Evolutionary conservation across 1,140 invertebrate genomes (phyloP).

Genomic region (Euglossa dilemma): DNA sequence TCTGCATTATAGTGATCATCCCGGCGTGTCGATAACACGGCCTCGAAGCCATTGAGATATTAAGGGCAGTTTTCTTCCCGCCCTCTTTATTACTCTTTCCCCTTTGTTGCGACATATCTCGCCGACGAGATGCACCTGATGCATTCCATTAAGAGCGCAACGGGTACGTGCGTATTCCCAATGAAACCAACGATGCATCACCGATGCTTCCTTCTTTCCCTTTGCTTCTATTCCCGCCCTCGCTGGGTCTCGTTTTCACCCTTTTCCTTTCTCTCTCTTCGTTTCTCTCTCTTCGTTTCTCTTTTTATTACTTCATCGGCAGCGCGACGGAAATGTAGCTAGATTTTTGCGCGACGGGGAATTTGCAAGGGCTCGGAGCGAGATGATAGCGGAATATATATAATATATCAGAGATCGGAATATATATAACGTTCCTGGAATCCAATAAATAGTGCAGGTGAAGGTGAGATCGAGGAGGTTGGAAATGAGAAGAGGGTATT

Average conservation of each 20-base stretch:
- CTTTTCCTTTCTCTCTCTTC: too few species aligned
- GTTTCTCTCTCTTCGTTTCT: too few species aligned
- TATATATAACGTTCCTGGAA: background rate
- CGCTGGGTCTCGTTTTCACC: too few species aligned
- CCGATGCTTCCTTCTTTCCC: background rate
- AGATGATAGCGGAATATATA: background rate
- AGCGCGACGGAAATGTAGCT: background rate
- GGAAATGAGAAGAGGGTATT: background rate
- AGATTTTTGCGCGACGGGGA: background rate
- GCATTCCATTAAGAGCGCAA: slow-evolving; percentile 23
- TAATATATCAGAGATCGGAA: slow-evolving; percentile 11
- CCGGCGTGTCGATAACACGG: slow-evolving; percentile 15
- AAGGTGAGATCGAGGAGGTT: background rate
- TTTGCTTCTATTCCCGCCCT: too few species aligned
- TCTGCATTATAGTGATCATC: slow-evolving; percentile 15
- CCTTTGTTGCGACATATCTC: background rate
- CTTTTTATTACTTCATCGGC: too few species aligned
- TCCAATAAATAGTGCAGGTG: slow-evolving; percentile 12
- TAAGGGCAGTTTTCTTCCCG: background rate
- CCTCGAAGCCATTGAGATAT: background rate
- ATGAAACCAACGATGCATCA: background rate
- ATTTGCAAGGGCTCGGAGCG: background rate
- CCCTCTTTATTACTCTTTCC: background rate
- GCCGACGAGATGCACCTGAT: background rate
- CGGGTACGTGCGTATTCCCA: slow-evolving; percentile 14